Percentiles rank a stretch among this genome's conserved stretches.
Evolutionary conservation across 1,140 invertebrate genomes (phyloP).

Genomic region (Eurytemora carolleeae): DNA sequence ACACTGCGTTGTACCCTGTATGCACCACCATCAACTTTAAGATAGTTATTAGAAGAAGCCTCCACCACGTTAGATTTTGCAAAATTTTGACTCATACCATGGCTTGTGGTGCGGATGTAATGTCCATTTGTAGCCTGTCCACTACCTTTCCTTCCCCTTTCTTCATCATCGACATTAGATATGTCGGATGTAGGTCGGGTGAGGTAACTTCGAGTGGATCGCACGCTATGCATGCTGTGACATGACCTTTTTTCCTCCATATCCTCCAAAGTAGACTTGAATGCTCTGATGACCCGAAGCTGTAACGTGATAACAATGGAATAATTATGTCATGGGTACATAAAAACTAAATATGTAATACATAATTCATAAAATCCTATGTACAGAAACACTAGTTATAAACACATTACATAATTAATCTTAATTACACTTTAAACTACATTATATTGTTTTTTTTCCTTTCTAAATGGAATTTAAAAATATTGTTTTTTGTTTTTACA

Average conservation of each 20-base stretch:
- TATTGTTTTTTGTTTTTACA: too few relatives aligned
- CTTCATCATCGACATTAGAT: conserved; percentile 2
- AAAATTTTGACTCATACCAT: background rate
- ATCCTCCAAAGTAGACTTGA: conserved; percentile 98
- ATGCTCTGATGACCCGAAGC: conserved; percentile 99
- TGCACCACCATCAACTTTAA: conserved; percentile 9
- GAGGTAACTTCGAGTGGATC: conserved; percentile 68
- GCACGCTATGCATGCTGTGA: conserved; percentile 89
- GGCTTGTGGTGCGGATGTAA: background rate
- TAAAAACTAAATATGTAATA: conserved; percentile 19
- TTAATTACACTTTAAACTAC: too few relatives aligned
- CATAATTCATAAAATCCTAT: conserved; percentile 18
- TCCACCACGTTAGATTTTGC: background rate
- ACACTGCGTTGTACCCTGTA: conserved; percentile 4
- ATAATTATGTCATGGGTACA: conserved; percentile 20
- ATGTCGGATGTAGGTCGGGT: conserved; percentile 7
- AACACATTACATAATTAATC: too few relatives aligned
- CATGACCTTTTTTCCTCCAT: conserved; percentile 93
- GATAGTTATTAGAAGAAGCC: conserved; percentile 7
- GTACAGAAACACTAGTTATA: conserved; percentile 17
- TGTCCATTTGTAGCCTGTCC: conserved; percentile 7
- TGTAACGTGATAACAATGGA: conserved; percentile 45
- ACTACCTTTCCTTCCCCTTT: background rate
- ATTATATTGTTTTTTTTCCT: too few relatives aligned
- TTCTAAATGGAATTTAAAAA: too few relatives aligned